These are phyloP conservation scores for Calliopsis andreniformis DNA, from an alignment of 1,140 invertebrate species.

Conservation along the genomic window DNA sequence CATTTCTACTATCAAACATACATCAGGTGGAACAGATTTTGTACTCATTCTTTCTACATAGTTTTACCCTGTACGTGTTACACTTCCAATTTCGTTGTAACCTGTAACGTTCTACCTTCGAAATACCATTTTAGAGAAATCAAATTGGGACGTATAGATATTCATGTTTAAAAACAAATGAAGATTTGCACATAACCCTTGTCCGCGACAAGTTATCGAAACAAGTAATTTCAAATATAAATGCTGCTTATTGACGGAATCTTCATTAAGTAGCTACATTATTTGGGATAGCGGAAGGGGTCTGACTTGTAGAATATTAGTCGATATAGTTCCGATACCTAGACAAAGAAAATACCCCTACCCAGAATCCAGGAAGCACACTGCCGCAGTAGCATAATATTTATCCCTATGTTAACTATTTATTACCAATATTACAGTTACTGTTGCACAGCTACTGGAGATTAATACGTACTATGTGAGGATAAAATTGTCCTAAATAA, in stretches of 20 bases:
- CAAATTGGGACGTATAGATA: conserved; percentile 52
- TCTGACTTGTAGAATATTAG: conserved; percentile 68
- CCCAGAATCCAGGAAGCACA: conserved; percentile 76
- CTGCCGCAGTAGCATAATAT: conserved; percentile 80
- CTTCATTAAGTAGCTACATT: conserved; percentile 60
- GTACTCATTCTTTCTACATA: conserved; percentile 78
- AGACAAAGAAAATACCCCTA: conserved; percentile 64
- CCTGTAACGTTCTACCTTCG: conserved; percentile 54
- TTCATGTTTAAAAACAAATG: conserved; percentile 33
- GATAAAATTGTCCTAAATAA: conserved; percentile 65
- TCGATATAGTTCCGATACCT: conserved; percentile 64
- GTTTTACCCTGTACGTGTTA: conserved; percentile 75
- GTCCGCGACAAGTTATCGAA: conserved; percentile 53
- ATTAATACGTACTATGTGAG: conserved; percentile 68
- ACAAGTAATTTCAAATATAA: conserved; percentile 60
- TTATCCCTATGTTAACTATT: conserved; percentile 80
- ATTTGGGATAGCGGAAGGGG: conserved; percentile 65
- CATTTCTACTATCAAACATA: conserved; percentile 63
- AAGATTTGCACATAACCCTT: conserved; percentile 61
- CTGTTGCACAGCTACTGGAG: conserved; percentile 74
- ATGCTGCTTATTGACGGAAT: conserved; percentile 58
- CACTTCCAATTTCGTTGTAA: conserved; percentile 72
- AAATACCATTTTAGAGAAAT: conserved; percentile 57
- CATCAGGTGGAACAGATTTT: conserved; percentile 72
- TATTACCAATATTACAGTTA: conserved; percentile 77